Conservation (phyloP, 1,140 invertebrate species). For the Bombus huntii region DNA sequence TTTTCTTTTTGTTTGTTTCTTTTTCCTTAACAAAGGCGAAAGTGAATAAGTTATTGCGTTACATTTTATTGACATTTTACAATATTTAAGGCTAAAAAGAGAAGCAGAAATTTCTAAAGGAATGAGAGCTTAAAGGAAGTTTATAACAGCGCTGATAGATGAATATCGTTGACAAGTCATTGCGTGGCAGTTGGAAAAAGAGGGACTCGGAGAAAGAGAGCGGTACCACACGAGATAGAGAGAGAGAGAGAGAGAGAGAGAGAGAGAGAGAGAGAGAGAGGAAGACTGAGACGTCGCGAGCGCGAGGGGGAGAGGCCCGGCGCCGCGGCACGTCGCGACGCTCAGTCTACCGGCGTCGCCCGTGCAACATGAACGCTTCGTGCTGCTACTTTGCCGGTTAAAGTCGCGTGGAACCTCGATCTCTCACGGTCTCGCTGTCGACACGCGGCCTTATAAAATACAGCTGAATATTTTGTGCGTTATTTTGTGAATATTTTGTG, state of each 20-base stretch:
- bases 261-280: constrained; percentile 21
- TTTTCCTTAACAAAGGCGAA: too few species aligned
- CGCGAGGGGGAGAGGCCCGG: constrained; percentile 58
- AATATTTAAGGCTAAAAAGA: neutral
- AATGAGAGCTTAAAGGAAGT: neutral
- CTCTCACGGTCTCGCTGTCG: too few species aligned
- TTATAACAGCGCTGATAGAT: constrained; percentile 5
- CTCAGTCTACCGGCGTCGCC: constrained; percentile 80
- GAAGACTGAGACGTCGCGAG: constrained; percentile 15
- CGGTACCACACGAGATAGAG: neutral
- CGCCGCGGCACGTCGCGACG: constrained; percentile 78
- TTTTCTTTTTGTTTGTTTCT: too few species aligned
- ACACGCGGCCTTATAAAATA: too few species aligned
- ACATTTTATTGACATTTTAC: too few species aligned
- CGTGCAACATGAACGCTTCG: constrained; percentile 65
- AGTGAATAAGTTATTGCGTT: too few species aligned
- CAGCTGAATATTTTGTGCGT: too few species aligned
- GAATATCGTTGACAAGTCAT: neutral
- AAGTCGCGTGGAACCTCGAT: constrained; percentile 32
- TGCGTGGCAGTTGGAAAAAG: neutral
- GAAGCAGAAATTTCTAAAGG: neutral
- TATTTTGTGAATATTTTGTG: too few species aligned
- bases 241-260: neutral
- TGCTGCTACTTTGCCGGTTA: constrained; percentile 11
- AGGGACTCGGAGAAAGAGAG: constrained; percentile 4